phyloP scores from a whole-genome alignment of 2,797 vertebrate genomes.

The Megalops cyprinoides region DNA sequence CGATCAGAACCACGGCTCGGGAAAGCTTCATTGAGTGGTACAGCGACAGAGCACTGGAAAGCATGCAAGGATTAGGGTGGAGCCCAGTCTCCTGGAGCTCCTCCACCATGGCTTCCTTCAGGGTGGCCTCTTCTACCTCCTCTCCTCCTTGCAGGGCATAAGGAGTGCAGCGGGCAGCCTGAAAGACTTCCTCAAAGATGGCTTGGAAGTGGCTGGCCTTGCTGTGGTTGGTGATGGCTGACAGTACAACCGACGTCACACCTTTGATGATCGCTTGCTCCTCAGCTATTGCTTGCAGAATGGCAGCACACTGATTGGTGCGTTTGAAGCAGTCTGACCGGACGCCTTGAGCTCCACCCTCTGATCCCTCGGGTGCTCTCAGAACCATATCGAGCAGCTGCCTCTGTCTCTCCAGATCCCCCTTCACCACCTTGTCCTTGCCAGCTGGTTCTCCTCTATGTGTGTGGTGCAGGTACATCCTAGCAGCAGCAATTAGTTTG shows the following conservation, averaged over 20 bases:
- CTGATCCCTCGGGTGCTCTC: conserved; percentile 21
- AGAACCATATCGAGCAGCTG: conserved; percentile 26
- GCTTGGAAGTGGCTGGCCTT: conserved; percentile 60
- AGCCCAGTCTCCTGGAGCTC: conserved; percentile 67
- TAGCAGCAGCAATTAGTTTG: conserved; percentile 68
- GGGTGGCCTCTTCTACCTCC: conserved; percentile 48
- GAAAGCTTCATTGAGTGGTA: conserved; percentile 69
- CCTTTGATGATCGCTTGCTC: conserved; percentile 75
- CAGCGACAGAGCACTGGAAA: conserved; percentile 66
- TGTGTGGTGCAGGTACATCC: conserved; percentile 51
- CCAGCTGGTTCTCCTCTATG: conserved; percentile 33
- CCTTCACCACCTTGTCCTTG: background rate
- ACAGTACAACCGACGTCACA: conserved; percentile 63
- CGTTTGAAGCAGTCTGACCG: conserved; percentile 20
- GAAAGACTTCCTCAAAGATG: conserved; percentile 77
- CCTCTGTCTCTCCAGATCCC: conserved; percentile 4
- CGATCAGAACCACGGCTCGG: conserved; percentile 76
- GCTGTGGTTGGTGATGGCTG: conserved; percentile 50
- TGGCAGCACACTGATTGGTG: conserved; percentile 26
- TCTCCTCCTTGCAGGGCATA: conserved; percentile 48
- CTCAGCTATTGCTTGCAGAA: conserved; percentile 61
- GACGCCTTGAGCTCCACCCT: conserved; percentile 34
- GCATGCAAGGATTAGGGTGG: conserved; percentile 56
- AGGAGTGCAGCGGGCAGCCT: conserved; percentile 53
- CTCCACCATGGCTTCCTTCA: conserved; percentile 60